Percentiles rank a stretch among this genome's conserved stretches.
Conservation (phyloP, 2,113 vertebrate species). For the Oreochromis spilurus region DNA sequence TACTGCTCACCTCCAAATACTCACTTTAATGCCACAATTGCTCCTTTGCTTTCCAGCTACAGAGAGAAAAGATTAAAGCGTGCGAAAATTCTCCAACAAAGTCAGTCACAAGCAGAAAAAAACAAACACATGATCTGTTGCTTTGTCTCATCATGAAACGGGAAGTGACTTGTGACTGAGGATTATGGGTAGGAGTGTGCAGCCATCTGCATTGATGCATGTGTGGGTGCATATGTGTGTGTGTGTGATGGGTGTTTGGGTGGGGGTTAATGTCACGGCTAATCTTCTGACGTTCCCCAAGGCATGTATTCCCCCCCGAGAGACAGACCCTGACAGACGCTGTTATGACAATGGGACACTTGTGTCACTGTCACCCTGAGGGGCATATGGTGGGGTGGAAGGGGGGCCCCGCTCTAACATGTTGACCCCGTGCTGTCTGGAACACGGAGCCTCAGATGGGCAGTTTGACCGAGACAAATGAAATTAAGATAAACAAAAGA, state of each 20-base stretch:
- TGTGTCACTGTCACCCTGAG: conserved; percentile 55
- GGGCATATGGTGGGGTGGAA: conserved; percentile 18
- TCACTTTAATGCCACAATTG: background rate
- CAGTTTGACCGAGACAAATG: background rate
- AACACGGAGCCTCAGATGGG: background rate
- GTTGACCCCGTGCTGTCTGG: conserved; percentile 1
- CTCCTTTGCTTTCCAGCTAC: background rate
- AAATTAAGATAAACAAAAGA: background rate
- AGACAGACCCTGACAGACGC: conserved; percentile 37
- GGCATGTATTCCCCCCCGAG: conserved; percentile 15
- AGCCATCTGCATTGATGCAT: background rate
- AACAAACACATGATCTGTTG: conserved; percentile 57
- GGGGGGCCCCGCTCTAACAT: background rate
- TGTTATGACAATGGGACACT: conserved; percentile 61
- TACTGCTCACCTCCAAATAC: conserved; percentile 15
- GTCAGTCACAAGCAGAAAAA: background rate
- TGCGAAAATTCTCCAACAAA: background rate
- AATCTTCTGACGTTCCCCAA: conserved; percentile 54
- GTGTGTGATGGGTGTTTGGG: background rate
- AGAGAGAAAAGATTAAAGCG: background rate
- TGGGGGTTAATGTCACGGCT: conserved; percentile 56
- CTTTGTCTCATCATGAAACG: conserved; percentile 59
- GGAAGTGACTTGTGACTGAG: conserved; percentile 65
- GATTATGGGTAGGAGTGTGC: conserved; percentile 59
- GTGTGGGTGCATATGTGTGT: background rate